A percentile compares a stretch with the other conserved stretches of the same genome.
Conservation (phyloP, 1,140 invertebrate genomes). For the Coptotermes formosanus region DNA sequence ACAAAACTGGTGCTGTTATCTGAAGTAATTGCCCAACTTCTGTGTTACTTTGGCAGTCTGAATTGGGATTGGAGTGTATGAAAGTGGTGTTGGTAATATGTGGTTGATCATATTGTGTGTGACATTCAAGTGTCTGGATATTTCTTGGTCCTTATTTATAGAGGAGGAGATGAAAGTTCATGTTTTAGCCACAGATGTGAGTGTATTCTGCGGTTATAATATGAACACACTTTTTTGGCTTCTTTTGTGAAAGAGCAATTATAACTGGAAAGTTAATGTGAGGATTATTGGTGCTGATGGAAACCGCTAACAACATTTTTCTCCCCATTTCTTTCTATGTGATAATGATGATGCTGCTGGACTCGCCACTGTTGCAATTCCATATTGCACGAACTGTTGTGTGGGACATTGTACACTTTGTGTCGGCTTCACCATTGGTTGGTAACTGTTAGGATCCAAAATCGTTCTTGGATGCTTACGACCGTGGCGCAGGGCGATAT, state of each 20-base stretch:
- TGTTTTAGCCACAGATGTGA: not conserved
- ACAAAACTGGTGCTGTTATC: too few species aligned
- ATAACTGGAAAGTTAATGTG: too few species aligned
- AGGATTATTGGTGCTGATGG: not conserved
- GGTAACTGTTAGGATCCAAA: conserved; percentile 31
- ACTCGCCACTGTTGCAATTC: conserved; percentile 21
- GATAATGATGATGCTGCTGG: conserved; percentile 29
- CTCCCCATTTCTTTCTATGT: conserved; percentile 30
- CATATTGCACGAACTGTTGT: not conserved
- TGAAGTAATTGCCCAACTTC: too few species aligned
- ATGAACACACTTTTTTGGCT: not conserved
- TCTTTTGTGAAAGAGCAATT: too few species aligned
- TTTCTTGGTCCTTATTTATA: conserved; percentile 17
- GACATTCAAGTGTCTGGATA: conserved; percentile 20
- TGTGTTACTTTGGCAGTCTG: not conserved
- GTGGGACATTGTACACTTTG: conserved; percentile 13
- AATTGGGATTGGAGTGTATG: not conserved
- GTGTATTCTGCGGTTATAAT: not conserved
- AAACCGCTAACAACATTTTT: not conserved
- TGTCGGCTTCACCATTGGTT: conserved; percentile 9
- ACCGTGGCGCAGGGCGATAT: conserved; percentile 30
- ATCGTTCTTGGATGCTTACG: conserved; percentile 33
- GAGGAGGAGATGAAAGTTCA: not conserved
- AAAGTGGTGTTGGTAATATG: not conserved
- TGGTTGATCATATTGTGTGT: not conserved